Percentiles rank a stretch among this genome's conserved stretches.
Conservation (phyloP, 1,140 invertebrate genomes). For the Frieseomelitta varia region DNA sequence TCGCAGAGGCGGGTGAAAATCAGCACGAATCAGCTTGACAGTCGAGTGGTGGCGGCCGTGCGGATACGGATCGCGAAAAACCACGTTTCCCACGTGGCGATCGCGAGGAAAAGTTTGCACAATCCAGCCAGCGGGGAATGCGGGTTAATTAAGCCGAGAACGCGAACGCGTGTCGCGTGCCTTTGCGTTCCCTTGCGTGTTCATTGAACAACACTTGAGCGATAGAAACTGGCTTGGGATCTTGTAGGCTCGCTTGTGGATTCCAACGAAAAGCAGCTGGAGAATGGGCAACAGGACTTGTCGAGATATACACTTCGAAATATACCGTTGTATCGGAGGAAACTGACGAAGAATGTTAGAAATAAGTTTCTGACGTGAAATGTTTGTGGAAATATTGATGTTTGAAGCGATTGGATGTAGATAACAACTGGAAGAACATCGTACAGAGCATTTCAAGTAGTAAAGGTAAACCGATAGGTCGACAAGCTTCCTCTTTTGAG, state of each 20-base stretch:
- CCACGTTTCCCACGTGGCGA: constrained; percentile 19
- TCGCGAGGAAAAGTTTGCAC: constrained; percentile 2
- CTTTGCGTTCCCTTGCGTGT: constrained; percentile 33
- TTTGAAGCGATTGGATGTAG: background rate
- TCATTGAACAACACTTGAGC: background rate
- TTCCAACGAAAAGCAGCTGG: background rate
- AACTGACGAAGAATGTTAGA: background rate
- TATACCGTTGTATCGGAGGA: background rate
- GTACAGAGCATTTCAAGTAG: background rate
- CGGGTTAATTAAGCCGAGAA: constrained; percentile 51
- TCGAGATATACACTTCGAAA: background rate
- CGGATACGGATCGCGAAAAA: constrained; percentile 29
- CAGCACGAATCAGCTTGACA: background rate
- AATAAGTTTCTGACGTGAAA: background rate
- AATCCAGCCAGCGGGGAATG: constrained; percentile 28
- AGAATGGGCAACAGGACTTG: background rate
- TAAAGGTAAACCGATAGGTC: background rate
- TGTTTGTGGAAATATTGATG: background rate
- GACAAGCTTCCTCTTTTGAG: background rate
- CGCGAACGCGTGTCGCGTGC: constrained; percentile 37
- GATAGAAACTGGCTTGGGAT: background rate
- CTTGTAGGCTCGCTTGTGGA: background rate
- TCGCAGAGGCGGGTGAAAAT: background rate
- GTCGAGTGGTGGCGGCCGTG: background rate
- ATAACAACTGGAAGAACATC: background rate